Evolutionary conservation across 2,888 invertebrate species (phyloP), one percentile per base, ranked within the genome.

Genomic region (Eurytoma californica): DNA sequence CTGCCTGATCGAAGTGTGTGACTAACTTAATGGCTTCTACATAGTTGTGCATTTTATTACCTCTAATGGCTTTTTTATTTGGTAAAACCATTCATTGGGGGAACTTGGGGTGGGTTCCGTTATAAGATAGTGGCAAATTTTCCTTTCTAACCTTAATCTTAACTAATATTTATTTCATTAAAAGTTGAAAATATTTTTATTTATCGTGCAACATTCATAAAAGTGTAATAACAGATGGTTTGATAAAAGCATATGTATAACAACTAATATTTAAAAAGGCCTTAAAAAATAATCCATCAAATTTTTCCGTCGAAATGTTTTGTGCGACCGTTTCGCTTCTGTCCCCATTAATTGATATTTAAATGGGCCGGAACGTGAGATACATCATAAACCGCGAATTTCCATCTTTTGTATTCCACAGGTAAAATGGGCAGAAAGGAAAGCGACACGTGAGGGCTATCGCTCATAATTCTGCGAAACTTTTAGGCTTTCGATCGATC

Each of bases 11-110:
- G 49, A 61, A 20, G 18, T 51, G n/a, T 53, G 9, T 9, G 58
- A 4, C 14, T 60, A 16, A 18, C 30, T 47, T 18, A 47, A 63
- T 63, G 47, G 47, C 18, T n/a, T 4, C n/a, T 16, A 39, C 39
- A 63, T 63, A 18, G 63, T 47, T 18, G 47, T 1, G 39, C 3
- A 39, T 47, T 53, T 69, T 57, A 57, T 58, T 58, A 58, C 58
- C 68, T 55, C 39, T 68, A 72, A 65, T 77, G 70, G 39, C 24
- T 51, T 24, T 67, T 67, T 14, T 51, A 67, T 67, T 67, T 20
- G 28, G 30, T 3, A 61, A n/a, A 20, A 49, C 13, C 49, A 30
- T 61, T 61, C 30, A 1, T 9, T 9, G 28, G 61, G n/a, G 30
- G n/a, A 30, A 30, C n/a, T 61, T 9, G 39, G 39, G 39, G 30